Percentiles rank a stretch among this genome's conserved stretches.
Evolutionary conservation across 2,888 invertebrate species (phyloP).

Genomic region (Brachyptera risi): DNA sequence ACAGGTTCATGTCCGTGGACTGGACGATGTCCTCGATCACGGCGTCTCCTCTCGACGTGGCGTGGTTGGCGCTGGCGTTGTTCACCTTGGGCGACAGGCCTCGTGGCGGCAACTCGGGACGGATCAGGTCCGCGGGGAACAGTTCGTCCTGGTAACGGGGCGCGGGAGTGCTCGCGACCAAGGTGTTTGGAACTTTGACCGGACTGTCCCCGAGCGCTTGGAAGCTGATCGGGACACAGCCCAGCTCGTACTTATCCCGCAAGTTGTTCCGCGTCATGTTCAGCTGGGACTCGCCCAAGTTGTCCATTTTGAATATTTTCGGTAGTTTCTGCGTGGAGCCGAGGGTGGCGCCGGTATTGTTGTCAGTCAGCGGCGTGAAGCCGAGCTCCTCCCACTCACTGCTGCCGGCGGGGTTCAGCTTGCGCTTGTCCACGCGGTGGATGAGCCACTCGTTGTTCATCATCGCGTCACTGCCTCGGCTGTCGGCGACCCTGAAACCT

Average conservation of each 20-base stretch:
- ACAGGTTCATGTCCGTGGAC: conserved; percentile 57
- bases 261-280: background rate
- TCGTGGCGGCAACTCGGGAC: background rate
- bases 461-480: too few species aligned
- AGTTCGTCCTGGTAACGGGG: background rate
- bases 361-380: background rate
- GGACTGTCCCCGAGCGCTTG: background rate
- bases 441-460: background rate
- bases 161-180: background rate
- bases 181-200: background rate
- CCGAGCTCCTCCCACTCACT: background rate
- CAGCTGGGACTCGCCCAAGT: background rate
- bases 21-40: conserved; percentile 64
- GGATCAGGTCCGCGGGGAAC: background rate
- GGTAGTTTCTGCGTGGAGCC: background rate
- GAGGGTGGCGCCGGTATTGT: background rate
- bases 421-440: background rate
- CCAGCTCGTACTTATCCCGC: conserved; percentile 1
- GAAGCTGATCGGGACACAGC: background rate
- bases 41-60: conserved; percentile 31
- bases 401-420: background rate
- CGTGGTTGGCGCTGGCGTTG: background rate
- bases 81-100: background rate
- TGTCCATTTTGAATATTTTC: conserved; percentile 11
- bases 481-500: background rate